Conservation (phyloP, 2,797 vertebrate genomes). For the Geotria australis region DNA sequence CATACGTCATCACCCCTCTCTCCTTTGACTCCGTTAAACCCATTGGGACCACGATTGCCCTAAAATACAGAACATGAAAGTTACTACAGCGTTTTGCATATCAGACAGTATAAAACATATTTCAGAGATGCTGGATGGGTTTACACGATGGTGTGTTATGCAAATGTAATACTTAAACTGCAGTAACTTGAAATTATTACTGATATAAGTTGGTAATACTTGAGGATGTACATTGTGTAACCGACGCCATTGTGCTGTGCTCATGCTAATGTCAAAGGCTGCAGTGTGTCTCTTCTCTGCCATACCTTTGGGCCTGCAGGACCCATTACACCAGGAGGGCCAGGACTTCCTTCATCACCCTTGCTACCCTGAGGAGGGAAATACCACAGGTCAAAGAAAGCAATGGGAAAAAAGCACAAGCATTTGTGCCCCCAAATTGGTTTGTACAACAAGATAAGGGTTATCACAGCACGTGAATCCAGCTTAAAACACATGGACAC, state of each 20-base stretch:
- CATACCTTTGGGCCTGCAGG: constrained; percentile 4
- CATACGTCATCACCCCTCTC: constrained; percentile 6
- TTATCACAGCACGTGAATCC: too few species aligned
- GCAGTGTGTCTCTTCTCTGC: neutral
- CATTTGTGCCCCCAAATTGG: too few species aligned
- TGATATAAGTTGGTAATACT: too few species aligned
- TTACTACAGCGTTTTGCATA: neutral
- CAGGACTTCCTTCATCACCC: constrained; percentile 3
- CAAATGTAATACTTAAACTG: too few species aligned
- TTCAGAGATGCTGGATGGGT: neutral
- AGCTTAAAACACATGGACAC: neutral
- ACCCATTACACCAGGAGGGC: constrained; percentile 3
- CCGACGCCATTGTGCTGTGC: too few species aligned
- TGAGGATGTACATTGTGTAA: too few species aligned
- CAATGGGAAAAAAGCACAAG: too few species aligned
- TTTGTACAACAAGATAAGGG: too few species aligned
- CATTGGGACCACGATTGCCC: constrained; percentile 2
- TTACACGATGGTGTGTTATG: too few species aligned
- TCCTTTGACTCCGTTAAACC: constrained; percentile 4
- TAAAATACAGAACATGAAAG: neutral
- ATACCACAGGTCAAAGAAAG: too few species aligned
- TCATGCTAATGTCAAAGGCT: too few species aligned
- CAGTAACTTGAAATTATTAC: too few species aligned
- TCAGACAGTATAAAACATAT: neutral
- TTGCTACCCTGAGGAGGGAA: neutral